Conservation (phyloP, 2,797 vertebrate species). For the Hipposideros larvatus region DNA sequence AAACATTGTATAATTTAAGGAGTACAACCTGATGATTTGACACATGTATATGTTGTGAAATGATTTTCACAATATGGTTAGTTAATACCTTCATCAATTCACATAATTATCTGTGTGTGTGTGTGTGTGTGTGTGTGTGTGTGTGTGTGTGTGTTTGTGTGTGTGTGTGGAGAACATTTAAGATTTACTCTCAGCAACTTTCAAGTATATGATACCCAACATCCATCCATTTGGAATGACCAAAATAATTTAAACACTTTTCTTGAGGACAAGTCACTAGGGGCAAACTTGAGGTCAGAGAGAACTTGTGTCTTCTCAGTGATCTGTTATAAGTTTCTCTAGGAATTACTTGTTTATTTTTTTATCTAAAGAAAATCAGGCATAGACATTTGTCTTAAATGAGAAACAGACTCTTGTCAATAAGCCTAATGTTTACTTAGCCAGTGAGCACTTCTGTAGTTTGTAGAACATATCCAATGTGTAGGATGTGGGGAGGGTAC, state of each 20-base stretch:
- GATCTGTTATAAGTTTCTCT: background rate
- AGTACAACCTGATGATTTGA: background rate
- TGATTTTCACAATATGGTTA: background rate
- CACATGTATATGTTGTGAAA: background rate
- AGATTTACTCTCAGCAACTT: background rate
- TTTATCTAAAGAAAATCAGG: background rate
- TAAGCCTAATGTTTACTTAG: background rate
- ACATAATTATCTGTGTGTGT: background rate
- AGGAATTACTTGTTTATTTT: constrained; percentile 8
- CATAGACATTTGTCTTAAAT: background rate
- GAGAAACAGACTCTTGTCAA: background rate
- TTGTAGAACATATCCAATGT: background rate
- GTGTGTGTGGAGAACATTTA: background rate
- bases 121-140: background rate
- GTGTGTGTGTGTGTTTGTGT: no score
- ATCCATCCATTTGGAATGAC: background rate
- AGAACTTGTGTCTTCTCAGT: background rate
- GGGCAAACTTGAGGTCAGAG: background rate
- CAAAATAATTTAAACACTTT: background rate
- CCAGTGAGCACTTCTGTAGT: background rate
- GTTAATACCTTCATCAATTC: background rate
- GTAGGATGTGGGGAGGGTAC: background rate
- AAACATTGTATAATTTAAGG: background rate
- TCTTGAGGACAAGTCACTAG: background rate
- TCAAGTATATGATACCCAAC: background rate